phyloP scores from a whole-genome alignment of 2,797 vertebrate genomes.

The Vireo griseus region DNA sequence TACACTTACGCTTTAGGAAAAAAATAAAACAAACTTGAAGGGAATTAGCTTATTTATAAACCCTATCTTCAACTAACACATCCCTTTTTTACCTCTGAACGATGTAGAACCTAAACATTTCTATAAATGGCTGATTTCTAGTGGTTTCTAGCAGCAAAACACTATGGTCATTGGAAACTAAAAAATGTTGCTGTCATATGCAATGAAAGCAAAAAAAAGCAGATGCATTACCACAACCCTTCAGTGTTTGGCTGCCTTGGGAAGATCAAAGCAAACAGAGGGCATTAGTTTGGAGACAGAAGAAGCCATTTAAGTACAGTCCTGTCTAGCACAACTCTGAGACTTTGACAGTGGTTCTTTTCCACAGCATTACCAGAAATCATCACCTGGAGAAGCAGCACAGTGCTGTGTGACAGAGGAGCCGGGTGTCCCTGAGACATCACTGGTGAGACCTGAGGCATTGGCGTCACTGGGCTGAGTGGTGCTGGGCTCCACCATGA shows the following conservation, averaged over 20 bases:
- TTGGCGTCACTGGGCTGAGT: accelerated
- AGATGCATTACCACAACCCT: not conserved
- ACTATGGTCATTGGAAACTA: not conserved
- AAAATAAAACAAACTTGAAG: not conserved
- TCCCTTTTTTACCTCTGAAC: not conserved
- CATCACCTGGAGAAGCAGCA: not conserved
- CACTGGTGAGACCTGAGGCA: not conserved
- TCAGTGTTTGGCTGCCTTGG: not conserved
- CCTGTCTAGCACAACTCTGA: not conserved
- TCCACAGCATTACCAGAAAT: not conserved
- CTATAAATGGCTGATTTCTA: not conserved
- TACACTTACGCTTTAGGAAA: not conserved
- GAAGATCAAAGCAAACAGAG: not conserved
- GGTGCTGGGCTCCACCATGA: accelerated
- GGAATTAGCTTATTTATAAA: not conserved
- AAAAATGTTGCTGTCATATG: not conserved
- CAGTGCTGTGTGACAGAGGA: accelerated
- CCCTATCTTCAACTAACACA: not conserved
- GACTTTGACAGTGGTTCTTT: not conserved
- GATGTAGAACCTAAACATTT: not conserved
- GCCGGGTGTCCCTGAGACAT: not conserved
- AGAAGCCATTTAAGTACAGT: not conserved
- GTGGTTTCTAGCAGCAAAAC: not conserved
- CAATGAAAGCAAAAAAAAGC: not conserved
- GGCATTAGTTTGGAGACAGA: not conserved